These are phyloP conservation scores for Eleginops maclovinus DNA, from an alignment of 2,113 vertebrate genomes.

Conservation along the genomic window DNA sequence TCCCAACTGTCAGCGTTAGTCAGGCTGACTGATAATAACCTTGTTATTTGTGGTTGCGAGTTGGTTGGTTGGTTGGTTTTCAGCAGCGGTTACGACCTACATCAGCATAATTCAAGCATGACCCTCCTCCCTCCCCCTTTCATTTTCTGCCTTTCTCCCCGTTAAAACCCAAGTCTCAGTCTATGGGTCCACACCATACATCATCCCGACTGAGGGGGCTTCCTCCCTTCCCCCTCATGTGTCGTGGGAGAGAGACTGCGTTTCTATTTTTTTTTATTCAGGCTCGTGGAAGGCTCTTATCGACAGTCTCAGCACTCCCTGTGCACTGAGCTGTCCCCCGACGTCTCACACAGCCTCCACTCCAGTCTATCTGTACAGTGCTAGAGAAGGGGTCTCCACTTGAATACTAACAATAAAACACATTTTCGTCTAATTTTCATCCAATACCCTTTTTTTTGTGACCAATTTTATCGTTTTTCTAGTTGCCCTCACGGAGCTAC, in stretches of 20 bases:
- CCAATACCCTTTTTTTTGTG: not conserved
- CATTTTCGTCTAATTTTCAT: not conserved
- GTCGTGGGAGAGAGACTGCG: conserved; percentile 57
- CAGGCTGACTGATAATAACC: conserved; percentile 68
- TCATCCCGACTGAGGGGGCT: conserved; percentile 72
- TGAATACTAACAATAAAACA: not conserved
- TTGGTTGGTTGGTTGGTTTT: conserved; percentile 51
- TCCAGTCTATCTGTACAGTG: conserved; percentile 17
- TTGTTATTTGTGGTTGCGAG: conserved; percentile 60
- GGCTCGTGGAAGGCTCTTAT: conserved; percentile 58
- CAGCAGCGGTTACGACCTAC: conserved; percentile 64
- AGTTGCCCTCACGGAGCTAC: too few relatives aligned
- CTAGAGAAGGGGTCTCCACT: conserved; percentile 18
- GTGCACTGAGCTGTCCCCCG: conserved; percentile 40
- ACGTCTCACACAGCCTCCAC: conserved; percentile 51
- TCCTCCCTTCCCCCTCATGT: conserved; percentile 45
- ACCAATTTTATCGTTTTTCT: too few relatives aligned
- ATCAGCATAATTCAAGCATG: conserved; percentile 86
- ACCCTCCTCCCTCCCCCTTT: conserved; percentile 76
- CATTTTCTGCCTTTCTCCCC: conserved; percentile 75
- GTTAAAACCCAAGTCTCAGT: conserved; percentile 70
- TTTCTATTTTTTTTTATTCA: conserved; percentile 6
- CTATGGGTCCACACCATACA: conserved; percentile 79
- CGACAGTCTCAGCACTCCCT: conserved; percentile 61
- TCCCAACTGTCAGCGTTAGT: conserved; percentile 52